Conservation (phyloP, 2,888 invertebrate genomes). For the Agriopis leucophaearia region DNA sequence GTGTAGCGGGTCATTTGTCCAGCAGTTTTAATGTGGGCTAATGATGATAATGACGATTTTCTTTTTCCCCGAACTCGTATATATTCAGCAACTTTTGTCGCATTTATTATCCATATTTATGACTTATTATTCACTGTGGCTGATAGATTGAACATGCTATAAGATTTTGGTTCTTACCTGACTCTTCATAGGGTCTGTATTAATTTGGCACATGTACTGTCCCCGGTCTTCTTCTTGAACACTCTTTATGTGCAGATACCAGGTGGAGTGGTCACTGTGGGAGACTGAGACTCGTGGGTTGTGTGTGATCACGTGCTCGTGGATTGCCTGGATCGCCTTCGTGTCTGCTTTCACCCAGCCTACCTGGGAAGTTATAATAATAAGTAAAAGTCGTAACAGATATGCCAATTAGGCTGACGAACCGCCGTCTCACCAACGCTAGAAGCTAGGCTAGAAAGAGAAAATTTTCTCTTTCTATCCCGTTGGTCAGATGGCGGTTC, state of each 20-base stretch:
- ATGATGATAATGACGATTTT: no score
- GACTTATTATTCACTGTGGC: no score
- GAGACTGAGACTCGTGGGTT: slow-evolving; percentile 92
- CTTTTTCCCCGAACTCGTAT: no score
- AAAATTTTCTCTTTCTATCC: no score
- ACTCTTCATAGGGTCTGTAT: slow-evolving; percentile 95
- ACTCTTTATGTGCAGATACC: slow-evolving; percentile 93
- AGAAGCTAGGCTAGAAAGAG: no score
- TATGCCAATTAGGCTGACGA: not conserved
- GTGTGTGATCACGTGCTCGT: slow-evolving; percentile 95
- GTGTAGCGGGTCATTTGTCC: no score
- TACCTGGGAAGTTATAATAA: slow-evolving; percentile 83
- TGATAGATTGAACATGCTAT: not conserved
- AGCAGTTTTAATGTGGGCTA: no score
- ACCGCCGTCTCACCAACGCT: no score
- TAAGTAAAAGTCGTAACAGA: not conserved
- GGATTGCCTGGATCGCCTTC: slow-evolving; percentile 94
- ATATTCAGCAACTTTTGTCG: no score
- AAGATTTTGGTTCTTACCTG: slow-evolving; percentile 83
- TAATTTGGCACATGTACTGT: slow-evolving; percentile 95
- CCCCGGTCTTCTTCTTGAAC: slow-evolving; percentile 93
- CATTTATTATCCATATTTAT: no score
- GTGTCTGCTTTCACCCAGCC: slow-evolving; percentile 95
- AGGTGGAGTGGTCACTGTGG: slow-evolving; percentile 92
- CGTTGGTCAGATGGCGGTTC: no score